Conservation (phyloP, 1,140 invertebrate species). For the Catajapyx aquilonaris region DNA sequence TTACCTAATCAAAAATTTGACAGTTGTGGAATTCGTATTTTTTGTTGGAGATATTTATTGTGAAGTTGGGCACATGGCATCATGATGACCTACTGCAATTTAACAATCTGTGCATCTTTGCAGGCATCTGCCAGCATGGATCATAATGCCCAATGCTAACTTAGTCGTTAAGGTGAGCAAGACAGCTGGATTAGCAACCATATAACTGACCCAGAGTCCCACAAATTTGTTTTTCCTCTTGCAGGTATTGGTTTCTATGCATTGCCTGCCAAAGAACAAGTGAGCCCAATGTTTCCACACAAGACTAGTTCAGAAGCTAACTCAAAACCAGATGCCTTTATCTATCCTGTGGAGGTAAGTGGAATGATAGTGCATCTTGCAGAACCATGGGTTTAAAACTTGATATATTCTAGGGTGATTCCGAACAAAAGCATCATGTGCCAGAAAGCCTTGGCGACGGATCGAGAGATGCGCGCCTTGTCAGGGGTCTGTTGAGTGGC, state of each 20-base stretch:
- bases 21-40: no score
- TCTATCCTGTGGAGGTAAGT: conserved; percentile 31
- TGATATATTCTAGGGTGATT: conserved; percentile 21
- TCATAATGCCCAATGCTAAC: conserved; percentile 27
- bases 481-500: neutral
- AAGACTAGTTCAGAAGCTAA: conserved; percentile 37
- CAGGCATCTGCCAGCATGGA: conserved; percentile 26
- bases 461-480: conserved; percentile 25
- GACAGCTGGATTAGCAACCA: neutral
- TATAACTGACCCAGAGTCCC: no score
- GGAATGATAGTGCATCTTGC: conserved; percentile 5
- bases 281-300: conserved; percentile 36
- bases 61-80: no score
- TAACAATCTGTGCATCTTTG: no score
- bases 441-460: conserved; percentile 22
- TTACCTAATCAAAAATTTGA: no score
- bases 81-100: no score
- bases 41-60: no score
- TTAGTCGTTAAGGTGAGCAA: conserved; percentile 7
- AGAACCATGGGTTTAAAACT: neutral
- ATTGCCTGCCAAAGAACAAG: conserved; percentile 37
- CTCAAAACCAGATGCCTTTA: conserved; percentile 35
- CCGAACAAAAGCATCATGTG: conserved; percentile 24
- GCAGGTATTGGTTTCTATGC: conserved; percentile 33
- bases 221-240: conserved; percentile 12